Conservation (phyloP, 2,797 vertebrate genomes). For the Macroramphosus scolopax region DNA sequence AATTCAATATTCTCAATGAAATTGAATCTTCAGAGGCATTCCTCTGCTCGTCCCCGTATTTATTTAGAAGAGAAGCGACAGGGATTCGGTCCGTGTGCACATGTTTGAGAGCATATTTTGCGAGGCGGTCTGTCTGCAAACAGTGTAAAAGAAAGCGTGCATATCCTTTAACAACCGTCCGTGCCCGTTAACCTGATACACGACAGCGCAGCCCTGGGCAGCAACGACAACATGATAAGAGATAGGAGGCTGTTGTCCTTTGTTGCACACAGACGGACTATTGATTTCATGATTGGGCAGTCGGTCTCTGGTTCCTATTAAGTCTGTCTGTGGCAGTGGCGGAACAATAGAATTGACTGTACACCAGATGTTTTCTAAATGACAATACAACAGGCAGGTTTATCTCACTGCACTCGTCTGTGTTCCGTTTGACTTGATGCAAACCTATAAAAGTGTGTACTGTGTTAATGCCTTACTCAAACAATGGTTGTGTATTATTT, state of each 20-base stretch:
- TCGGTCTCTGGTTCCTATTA: slow-evolving; percentile 65
- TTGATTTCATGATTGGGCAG: slow-evolving; percentile 65
- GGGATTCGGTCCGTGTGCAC: too few relatives aligned
- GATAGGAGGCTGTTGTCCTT: slow-evolving; percentile 38
- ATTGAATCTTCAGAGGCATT: too few relatives aligned
- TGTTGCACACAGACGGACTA: slow-evolving; percentile 53
- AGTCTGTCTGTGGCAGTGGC: slow-evolving; percentile 52
- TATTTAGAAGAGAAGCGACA: too few relatives aligned
- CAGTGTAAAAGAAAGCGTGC: too few relatives aligned
- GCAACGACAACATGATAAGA: too few relatives aligned
- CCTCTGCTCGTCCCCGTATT: too few relatives aligned
- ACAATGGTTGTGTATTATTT: slow-evolving; percentile 14
- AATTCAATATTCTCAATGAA: too few relatives aligned
- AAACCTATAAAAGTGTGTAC: slow-evolving; percentile 9
- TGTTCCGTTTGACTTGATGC: slow-evolving; percentile 6
- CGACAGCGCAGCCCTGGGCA: too few relatives aligned
- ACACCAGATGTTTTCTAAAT: slow-evolving; percentile 46
- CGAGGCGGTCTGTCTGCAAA: too few relatives aligned
- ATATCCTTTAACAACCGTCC: too few relatives aligned
- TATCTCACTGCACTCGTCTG: slow-evolving; percentile 14
- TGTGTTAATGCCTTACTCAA: slow-evolving; percentile 4
- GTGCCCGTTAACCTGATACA: too few relatives aligned
- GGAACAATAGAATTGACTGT: slow-evolving; percentile 16
- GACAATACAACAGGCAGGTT: slow-evolving; percentile 29
- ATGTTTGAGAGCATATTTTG: too few relatives aligned